Base-by-base conservation (phyloP, 2,797 vertebrate species). In the Lepidocolaptes lacrymiger region DNA sequence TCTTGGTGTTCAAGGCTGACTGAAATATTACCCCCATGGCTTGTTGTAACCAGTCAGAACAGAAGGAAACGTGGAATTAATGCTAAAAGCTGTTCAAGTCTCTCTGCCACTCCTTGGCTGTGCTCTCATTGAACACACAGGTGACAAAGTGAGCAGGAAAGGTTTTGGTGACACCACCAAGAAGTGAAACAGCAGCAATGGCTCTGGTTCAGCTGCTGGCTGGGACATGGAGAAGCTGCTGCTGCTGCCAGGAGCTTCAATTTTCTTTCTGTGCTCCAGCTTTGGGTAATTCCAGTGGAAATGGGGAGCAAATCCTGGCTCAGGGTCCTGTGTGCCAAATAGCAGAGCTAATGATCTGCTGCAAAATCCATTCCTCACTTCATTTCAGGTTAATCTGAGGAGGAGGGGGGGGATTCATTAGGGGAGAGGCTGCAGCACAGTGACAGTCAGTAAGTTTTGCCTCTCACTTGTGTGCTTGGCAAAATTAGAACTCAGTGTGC, bases 311-410 rank as follows among this genome's bases (percentile, higher is more conserved):
- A 93, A 89, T 56, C 52, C 55, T 39, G 21, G 30, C 36, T 66
- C 64, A 77, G 69, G 30, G 27, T 84, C n/a, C 68, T 55, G 52
- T 3, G 18, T 94, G 85, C 64, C 77, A 89, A 61, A 69, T 5
- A 91, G 34, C 51, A 80, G 37, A 0, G 0, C 78, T 75, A 91
- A 78, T 2, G 51, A 28, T 30, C 16, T 28, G 27, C 27, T 52
- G 27, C 27, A 18, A 30, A 52, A 17, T 58, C 63, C 11, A 21
- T 49, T 89, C 85, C 37, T 69, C 2, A 23, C 74, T 93, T 77
- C 69, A 69, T 91, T 91, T 89, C 73, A 77, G 55, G 73, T 80
- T 89, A 76, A 85, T 87, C 85, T 78, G 56, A 82, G 63, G 79
- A 85, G 54, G 83, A 89, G 63, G 30, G 54, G 79, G 81, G 54